A percentile compares a stretch with the other conserved stretches of the same genome.
Conservation (phyloP, 2,888 invertebrate species). For the Stictocephala bisonia region DNA sequence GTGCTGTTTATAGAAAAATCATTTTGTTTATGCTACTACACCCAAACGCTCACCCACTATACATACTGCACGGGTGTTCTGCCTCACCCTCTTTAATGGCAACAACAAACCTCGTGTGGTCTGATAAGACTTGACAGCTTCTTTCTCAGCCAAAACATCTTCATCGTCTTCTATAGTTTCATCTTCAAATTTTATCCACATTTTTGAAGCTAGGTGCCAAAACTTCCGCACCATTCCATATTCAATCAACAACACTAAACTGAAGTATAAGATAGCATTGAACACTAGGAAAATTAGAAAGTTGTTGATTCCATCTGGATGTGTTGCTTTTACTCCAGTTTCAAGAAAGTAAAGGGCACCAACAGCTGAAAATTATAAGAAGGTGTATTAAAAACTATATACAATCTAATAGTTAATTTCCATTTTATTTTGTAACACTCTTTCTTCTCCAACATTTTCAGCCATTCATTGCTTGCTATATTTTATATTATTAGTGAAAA, state of each 20-base stretch:
- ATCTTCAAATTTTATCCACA: neutral
- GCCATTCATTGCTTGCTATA: too few species aligned
- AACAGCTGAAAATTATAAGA: neutral
- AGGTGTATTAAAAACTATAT: neutral
- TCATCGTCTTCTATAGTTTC: neutral
- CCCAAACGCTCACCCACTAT: too few species aligned
- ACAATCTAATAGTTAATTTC: neutral
- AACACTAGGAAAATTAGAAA: constrained; percentile 53
- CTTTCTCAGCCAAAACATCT: neutral
- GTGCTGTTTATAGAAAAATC: too few species aligned
- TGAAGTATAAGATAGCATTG: constrained; percentile 52
- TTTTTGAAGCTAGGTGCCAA: neutral
- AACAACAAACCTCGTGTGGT: neutral
- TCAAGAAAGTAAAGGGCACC: constrained; percentile 4
- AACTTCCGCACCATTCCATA: constrained; percentile 42
- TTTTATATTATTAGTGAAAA: too few species aligned
- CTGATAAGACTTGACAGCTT: neutral
- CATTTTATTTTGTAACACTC: too few species aligned
- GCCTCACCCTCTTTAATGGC: too few species aligned
- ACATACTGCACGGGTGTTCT: too few species aligned
- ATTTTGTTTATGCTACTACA: too few species aligned
- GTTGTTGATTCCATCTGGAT: constrained; percentile 51
- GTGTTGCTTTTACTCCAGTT: constrained; percentile 4
- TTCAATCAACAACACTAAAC: constrained; percentile 54
- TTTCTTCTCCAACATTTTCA: too few species aligned